These are phyloP conservation scores for Trinectes maculatus DNA, from an alignment of 2,113 vertebrate genomes.

Conservation along the genomic window DNA sequence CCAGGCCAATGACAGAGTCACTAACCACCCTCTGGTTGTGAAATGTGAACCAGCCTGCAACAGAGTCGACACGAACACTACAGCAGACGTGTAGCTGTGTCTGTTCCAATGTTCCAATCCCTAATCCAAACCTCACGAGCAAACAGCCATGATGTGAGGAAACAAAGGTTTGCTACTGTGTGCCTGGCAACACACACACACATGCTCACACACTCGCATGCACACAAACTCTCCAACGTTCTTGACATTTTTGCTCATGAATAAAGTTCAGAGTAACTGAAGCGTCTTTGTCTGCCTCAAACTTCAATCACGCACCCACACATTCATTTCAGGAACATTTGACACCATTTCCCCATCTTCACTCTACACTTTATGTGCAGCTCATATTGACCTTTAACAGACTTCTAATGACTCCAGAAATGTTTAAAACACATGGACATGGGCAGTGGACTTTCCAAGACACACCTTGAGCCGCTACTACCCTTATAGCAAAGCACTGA, in stretches of 20 bases:
- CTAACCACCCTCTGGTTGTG: conserved; percentile 26
- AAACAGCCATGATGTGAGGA: neutral
- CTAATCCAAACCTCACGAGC: conserved; percentile 6
- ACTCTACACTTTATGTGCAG: neutral
- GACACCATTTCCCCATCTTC: neutral
- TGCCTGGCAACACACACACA: conserved; percentile 10
- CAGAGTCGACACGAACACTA: neutral
- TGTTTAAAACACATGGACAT: neutral
- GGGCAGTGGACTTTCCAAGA: neutral
- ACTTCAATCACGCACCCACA: conserved; percentile 20
- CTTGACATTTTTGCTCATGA: conserved; percentile 54
- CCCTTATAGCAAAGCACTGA: conserved; percentile 1
- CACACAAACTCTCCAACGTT: conserved; percentile 15
- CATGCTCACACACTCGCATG: conserved; percentile 9
- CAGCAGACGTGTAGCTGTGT: neutral
- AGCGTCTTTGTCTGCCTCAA: conserved; percentile 28
- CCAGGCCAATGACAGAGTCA: neutral
- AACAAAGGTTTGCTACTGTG: conserved; percentile 11
- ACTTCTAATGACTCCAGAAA: neutral
- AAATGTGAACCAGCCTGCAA: conserved; percentile 37
- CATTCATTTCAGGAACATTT: neutral
- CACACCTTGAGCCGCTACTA: conserved; percentile 8
- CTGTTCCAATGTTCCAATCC: neutral
- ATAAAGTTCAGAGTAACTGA: conserved; percentile 45
- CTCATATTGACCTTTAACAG: neutral